Conservation (phyloP, 2,888 invertebrate genomes). For the Macroteleia sp. region DNA sequence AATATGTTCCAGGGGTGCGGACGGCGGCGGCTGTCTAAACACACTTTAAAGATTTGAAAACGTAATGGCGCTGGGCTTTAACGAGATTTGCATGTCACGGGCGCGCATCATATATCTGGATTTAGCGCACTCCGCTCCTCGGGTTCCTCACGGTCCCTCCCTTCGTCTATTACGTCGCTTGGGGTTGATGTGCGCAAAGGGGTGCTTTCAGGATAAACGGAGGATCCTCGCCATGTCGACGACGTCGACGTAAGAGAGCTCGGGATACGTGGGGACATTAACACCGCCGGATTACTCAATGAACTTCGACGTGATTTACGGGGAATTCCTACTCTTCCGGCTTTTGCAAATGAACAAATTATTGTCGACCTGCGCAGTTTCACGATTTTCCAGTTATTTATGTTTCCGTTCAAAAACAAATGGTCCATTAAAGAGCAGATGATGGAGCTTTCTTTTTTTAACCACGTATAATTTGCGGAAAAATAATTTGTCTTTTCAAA, state of each 20-base stretch:
- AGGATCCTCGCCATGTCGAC: slow-evolving; percentile 70
- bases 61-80: slow-evolving; percentile 83
- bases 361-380: slow-evolving; percentile 10
- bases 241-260: slow-evolving; percentile 69
- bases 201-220: slow-evolving; percentile 75
- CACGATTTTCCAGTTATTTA: not conserved
- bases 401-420: not conserved
- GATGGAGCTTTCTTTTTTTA: slow-evolving; percentile 11
- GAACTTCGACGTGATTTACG: slow-evolving; percentile 82
- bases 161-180: slow-evolving; percentile 69
- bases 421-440: slow-evolving; percentile 18
- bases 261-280: slow-evolving; percentile 77
- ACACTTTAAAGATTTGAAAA: slow-evolving; percentile 84
- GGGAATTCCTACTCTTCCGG: slow-evolving; percentile 43
- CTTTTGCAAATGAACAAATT: slow-evolving; percentile 57
- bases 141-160: slow-evolving; percentile 66
- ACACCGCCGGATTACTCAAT: slow-evolving; percentile 82
- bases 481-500: slow-evolving; percentile 50
- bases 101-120: slow-evolving; percentile 84
- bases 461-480: slow-evolving; percentile 2
- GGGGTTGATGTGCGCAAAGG: slow-evolving; percentile 70
- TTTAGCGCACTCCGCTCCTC: slow-evolving; percentile 77
- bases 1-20: slow-evolving; percentile 66
- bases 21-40: slow-evolving; percentile 82
- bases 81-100: slow-evolving; percentile 84